A percentile compares a stretch with the other conserved stretches of the same genome.
Evolutionary conservation across 1,140 invertebrate genomes (phyloP).

Genomic region (Bombus polaris): DNA sequence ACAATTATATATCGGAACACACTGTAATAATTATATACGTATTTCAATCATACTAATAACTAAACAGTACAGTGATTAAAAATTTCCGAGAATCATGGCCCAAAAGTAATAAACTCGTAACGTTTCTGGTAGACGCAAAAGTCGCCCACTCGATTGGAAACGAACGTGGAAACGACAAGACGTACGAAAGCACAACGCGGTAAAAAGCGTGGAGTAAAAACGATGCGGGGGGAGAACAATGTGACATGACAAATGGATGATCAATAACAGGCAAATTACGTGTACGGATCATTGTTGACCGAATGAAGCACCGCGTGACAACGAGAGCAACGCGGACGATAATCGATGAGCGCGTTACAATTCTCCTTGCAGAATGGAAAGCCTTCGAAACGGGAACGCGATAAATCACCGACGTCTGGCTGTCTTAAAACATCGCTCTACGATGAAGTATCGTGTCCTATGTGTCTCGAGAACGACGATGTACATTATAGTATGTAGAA

Average conservation of each 20-base stretch:
- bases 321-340: slow-evolving; percentile 46
- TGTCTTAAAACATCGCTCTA: slow-evolving; percentile 73
- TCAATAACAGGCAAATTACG: slow-evolving; percentile 49
- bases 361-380: slow-evolving; percentile 41
- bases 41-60: too few relatives aligned
- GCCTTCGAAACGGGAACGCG: slow-evolving; percentile 37
- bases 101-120: too few relatives aligned
- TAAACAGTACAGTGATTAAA: rapidly evolving
- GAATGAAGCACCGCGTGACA: slow-evolving; percentile 49
- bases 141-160: too few relatives aligned
- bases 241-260: slow-evolving; percentile 44
- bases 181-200: too few relatives aligned
- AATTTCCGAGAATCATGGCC: too few relatives aligned
- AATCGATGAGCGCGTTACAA: slow-evolving; percentile 45
- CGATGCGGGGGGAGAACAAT: not conserved
- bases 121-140: too few relatives aligned
- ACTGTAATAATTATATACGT: too few relatives aligned
- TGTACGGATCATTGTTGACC: slow-evolving; percentile 49
- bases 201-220: not conserved
- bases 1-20: too few relatives aligned
- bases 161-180: too few relatives aligned
- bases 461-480: not conserved
- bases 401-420: slow-evolving; percentile 57
- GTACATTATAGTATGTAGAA: not conserved
- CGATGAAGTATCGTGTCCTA: slow-evolving; percentile 50